A percentile compares a stretch with the other conserved stretches of the same genome.
Evolutionary conservation across 2,797 vertebrate species (phyloP).

Genomic region (Syndactyla subalaris): DNA sequence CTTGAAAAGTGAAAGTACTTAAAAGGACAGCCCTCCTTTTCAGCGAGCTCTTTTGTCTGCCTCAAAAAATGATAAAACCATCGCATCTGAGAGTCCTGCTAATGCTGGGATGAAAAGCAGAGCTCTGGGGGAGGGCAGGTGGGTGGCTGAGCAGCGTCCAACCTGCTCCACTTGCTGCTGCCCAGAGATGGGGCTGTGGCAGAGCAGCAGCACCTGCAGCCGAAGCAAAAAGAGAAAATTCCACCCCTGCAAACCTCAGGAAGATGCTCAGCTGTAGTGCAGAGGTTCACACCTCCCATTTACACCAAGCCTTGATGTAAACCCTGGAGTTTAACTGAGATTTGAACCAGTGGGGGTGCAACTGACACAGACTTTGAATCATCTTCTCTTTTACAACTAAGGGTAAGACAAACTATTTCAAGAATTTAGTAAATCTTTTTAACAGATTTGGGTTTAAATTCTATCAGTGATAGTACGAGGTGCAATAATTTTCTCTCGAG

Average conservation of each 20-base stretch:
- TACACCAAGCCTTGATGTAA: neutral
- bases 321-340: neutral
- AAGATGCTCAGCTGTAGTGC: rapidly evolving
- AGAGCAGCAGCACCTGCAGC: rapidly evolving
- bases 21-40: neutral
- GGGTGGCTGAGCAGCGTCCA: neutral
- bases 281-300: neutral
- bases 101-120: neutral
- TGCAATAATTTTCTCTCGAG: neutral
- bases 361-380: neutral
- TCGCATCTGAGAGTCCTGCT: neutral
- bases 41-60: slow-evolving; percentile 20
- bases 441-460: neutral
- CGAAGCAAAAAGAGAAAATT: rapidly evolving
- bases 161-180: neutral
- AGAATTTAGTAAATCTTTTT: neutral
- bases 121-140: neutral
- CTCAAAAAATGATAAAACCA: neutral
- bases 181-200: neutral
- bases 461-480: neutral
- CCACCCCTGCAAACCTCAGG: neutral
- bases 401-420: neutral
- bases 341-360: neutral
- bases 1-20: slow-evolving; percentile 46
- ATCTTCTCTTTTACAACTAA: neutral